A percentile compares a stretch with the other conserved stretches of the same genome.
These are phyloP conservation scores for Syndactyla subalaris DNA, from an alignment of 2,797 vertebrate genomes.

Conservation along the genomic window DNA sequence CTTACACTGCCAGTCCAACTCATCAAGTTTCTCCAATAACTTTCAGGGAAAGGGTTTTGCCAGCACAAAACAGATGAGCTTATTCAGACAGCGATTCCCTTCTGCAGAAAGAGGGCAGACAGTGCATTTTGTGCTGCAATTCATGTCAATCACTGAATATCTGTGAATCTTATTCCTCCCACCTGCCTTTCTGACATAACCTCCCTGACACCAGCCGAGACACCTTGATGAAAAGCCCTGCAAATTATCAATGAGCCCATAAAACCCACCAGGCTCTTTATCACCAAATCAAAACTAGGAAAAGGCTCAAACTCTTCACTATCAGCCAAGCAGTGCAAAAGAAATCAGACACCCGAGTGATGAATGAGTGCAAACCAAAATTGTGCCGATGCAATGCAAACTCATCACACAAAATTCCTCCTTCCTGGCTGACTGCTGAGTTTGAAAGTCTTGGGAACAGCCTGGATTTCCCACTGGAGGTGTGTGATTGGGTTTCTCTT, in stretches of 20 bases:
- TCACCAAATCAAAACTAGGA: not conserved
- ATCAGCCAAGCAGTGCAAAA: not conserved
- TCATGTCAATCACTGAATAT: not conserved
- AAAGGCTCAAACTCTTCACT: not conserved
- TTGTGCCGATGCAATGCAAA: accelerated
- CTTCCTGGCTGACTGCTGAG: not conserved
- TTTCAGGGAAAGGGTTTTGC: not conserved
- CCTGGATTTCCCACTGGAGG: not conserved
- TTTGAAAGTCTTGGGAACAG: not conserved
- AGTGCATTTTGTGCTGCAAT: not conserved
- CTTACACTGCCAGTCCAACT: not conserved
- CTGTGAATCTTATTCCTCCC: not conserved
- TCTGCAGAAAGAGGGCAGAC: not conserved
- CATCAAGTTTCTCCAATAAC: not conserved
- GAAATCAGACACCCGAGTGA: not conserved
- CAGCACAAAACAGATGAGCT: not conserved
- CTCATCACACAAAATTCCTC: not conserved
- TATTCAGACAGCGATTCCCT: not conserved
- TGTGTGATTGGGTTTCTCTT: not conserved
- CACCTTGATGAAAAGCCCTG: not conserved
- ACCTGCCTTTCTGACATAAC: not conserved
- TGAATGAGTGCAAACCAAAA: not conserved
- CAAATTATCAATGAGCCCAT: not conserved
- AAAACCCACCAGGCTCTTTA: not conserved
- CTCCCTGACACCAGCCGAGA: not conserved